phyloP scores from a whole-genome alignment of 2,113 vertebrate species.

The Eptesicus fuscus region DNA sequence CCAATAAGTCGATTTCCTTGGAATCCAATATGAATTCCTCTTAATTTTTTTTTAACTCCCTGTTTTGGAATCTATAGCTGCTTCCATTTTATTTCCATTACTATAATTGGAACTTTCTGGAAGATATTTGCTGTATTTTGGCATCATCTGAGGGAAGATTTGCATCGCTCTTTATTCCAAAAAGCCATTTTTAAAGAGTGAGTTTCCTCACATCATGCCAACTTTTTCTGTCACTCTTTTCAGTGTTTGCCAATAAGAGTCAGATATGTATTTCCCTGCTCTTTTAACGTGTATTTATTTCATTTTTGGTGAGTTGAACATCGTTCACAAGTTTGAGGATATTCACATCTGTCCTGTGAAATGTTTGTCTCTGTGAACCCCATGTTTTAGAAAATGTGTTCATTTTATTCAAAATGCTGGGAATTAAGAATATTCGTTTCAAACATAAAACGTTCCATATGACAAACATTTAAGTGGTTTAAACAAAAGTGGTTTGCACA shows the following conservation, averaged over 20 bases:
- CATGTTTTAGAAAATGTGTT: neutral
- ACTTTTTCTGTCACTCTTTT: neutral
- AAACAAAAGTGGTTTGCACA: neutral
- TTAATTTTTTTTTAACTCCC: neutral
- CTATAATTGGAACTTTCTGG: neutral
- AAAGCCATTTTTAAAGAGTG: neutral
- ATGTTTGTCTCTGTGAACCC: neutral
- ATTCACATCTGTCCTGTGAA: neutral
- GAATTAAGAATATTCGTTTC: neutral
- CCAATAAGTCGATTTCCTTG: neutral
- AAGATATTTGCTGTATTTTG: conserved; percentile 2
- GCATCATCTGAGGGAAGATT: neutral
- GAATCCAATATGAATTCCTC: neutral
- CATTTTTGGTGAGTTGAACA: neutral
- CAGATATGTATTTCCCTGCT: neutral
- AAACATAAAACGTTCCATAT: neutral
- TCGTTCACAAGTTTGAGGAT: neutral
- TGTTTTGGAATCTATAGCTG: neutral
- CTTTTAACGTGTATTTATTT: neutral
- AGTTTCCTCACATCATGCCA: neutral
- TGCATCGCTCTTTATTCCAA: neutral
- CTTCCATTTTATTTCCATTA: neutral
- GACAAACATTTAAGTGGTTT: neutral
- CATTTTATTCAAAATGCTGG: neutral
- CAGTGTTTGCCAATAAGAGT: neutral